Evolutionary conservation across 37 sponge, comb jelly and placozoan species (phyloP), one percentile per base, ranked within the genome.

Genomic region (Geodia barretti): DNA sequence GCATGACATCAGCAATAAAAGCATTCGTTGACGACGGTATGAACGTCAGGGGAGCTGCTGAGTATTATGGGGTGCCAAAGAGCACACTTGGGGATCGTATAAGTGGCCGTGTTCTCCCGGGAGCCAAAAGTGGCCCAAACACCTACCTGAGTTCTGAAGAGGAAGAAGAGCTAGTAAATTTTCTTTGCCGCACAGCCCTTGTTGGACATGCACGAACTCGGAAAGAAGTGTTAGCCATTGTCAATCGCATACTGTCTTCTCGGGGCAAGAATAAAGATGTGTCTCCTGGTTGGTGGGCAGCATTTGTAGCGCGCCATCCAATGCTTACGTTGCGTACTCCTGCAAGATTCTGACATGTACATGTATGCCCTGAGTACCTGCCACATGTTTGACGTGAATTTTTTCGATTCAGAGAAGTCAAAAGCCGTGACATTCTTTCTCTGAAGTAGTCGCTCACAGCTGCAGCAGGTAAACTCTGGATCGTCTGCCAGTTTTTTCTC

Each of bases 31-130:
- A 73, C 25, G 47, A 14, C 4, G 74, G 47, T 1, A 41, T 73
- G 74, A 41, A 25, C 47, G 30, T 73, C 3, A 24, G 74, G 42
- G 8, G 67, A 76, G 31, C 68, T 73, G 72, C 31, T 21, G n/a
- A n/a, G n/a, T n/a, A n/a, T n/a, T n/a, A n/a, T n/a, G n/a, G n/a
- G n/a, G n/a, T n/a, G n/a, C n/a, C n/a, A n/a, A n/a, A n/a, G n/a
- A n/a, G n/a, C n/a, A n/a, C n/a, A n/a, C n/a, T n/a, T n/a, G n/a
- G n/a, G 8, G 86, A 85, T 38, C n/a, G 64, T 30, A 37, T 73
- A 30, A 39, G 42, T 24, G 86, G 86, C 4, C 31, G 64, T n/a
- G 80, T 79, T 39, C 72, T 72, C 24, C 73, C 73, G 19, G 82
- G 73, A 26, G 41, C 61, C 4, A 67, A 3, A 33, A 63, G 58